Conservation (phyloP, 2,113 vertebrate species). For the Ptyas mucosa region DNA sequence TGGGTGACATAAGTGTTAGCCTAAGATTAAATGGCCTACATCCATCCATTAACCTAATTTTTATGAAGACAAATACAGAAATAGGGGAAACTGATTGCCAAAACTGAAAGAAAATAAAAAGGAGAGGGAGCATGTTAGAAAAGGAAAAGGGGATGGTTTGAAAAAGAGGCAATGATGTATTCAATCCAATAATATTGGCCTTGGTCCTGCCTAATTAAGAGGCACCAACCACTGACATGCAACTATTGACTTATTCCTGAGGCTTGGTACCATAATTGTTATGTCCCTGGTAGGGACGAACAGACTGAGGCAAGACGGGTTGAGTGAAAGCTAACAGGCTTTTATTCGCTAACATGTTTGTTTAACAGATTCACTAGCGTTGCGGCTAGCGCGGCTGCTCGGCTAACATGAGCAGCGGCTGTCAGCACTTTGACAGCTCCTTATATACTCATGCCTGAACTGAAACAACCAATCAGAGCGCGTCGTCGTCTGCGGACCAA, state of each 20-base stretch:
- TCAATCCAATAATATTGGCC: neutral
- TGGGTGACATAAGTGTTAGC: neutral
- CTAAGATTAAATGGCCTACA: neutral
- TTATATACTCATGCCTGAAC: no score
- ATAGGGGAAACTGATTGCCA: neutral
- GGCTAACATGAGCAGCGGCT: no score
- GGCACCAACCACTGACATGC: neutral
- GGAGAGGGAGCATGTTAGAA: neutral
- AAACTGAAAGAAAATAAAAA: neutral
- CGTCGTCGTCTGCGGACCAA: no score
- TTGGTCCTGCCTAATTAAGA: neutral
- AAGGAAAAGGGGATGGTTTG: neutral
- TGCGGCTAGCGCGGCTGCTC: no score
- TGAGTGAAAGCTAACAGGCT: no score
- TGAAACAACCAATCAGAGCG: no score
- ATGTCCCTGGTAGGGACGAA: no score
- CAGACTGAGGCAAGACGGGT: no score
- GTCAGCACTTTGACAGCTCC: no score
- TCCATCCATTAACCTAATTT: neutral
- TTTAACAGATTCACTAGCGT: no score
- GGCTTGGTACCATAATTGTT: neutral
- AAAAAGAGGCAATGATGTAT: neutral
- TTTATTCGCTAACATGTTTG: no score
- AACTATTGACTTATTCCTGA: neutral
- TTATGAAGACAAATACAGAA: neutral